Percentiles rank a stretch among this genome's conserved stretches.
Evolutionary conservation across 2,888 invertebrate genomes (phyloP).

Genomic region (Amphiduros pacificus): DNA sequence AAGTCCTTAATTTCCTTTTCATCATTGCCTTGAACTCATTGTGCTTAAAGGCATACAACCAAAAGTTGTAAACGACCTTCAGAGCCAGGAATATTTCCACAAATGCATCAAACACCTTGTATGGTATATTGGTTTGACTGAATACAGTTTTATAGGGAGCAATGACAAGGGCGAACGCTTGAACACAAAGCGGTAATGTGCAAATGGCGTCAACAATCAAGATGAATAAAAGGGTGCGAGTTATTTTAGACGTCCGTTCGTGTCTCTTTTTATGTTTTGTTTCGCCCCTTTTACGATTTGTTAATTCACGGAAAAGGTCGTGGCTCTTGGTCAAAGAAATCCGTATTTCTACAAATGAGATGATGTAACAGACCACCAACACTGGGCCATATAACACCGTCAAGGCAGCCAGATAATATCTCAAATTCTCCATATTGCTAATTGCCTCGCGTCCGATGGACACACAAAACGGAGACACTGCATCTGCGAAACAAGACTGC

Average conservation of each 20-base stretch:
- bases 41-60: constrained; percentile 9
- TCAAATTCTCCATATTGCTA: not conserved
- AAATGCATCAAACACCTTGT: constrained; percentile 18
- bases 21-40: not conserved
- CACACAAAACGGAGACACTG: not conserved
- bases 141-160: constrained; percentile 14
- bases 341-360: constrained; percentile 14
- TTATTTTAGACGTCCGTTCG: constrained; percentile 4
- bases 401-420: constrained; percentile 4
- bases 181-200: constrained; percentile 13
- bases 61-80: constrained; percentile 4
- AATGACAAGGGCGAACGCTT: constrained; percentile 14
- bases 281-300: not conserved
- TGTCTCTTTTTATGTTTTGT: no score
- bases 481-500: constrained; percentile 18
- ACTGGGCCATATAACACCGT: constrained; percentile 16
- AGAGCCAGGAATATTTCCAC: constrained; percentile 17
- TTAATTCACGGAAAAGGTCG: no score
- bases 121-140: not conserved
- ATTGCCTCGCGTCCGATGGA: not conserved
- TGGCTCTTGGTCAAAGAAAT: not conserved
- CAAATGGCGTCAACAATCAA: constrained; percentile 18
- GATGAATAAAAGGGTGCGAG: constrained; percentile 16
- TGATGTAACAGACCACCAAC: constrained; percentile 10
- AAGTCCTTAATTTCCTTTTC: no score